phyloP scores from a whole-genome alignment of 2,113 vertebrate species.

The Passer domesticus region DNA sequence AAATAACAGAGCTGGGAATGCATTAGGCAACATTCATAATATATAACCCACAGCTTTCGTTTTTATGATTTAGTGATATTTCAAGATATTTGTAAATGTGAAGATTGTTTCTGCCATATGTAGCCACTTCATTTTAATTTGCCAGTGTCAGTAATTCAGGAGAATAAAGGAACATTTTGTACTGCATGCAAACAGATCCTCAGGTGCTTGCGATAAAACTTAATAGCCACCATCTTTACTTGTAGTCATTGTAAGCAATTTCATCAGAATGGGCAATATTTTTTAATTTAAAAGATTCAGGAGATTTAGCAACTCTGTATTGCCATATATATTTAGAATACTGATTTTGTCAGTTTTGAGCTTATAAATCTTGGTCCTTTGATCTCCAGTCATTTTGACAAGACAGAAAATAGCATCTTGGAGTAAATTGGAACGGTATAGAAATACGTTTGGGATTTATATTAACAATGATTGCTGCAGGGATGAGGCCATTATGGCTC shows the following conservation, averaged over 20 bases:
- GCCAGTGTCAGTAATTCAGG: conserved; percentile 85
- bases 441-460: conserved; percentile 81
- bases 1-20: conserved; percentile 80
- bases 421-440: conserved; percentile 76
- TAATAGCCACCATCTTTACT: conserved; percentile 85
- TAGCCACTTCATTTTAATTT: conserved; percentile 91
- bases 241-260: conserved; percentile 85
- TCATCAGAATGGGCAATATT: conserved; percentile 85
- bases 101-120: conserved; percentile 84
- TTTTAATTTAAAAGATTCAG: conserved; percentile 86
- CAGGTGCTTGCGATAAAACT: conserved; percentile 83
- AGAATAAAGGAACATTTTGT: conserved; percentile 80
- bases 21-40: conserved; percentile 82
- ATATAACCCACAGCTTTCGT: conserved; percentile 80
- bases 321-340: conserved; percentile 78
- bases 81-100: conserved; percentile 86
- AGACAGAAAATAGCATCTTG: conserved; percentile 76
- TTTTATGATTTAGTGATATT: conserved; percentile 86
- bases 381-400: conserved; percentile 80
- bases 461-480: conserved; percentile 92
- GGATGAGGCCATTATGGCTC: conserved; percentile 90
- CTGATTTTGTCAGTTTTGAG: conserved; percentile 83
- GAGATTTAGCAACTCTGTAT: conserved; percentile 77
- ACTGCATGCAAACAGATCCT: conserved; percentile 80
- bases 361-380: conserved; percentile 83